Base-by-base conservation (phyloP, 2,888 invertebrate species). In the Volucella inanis region DNA sequence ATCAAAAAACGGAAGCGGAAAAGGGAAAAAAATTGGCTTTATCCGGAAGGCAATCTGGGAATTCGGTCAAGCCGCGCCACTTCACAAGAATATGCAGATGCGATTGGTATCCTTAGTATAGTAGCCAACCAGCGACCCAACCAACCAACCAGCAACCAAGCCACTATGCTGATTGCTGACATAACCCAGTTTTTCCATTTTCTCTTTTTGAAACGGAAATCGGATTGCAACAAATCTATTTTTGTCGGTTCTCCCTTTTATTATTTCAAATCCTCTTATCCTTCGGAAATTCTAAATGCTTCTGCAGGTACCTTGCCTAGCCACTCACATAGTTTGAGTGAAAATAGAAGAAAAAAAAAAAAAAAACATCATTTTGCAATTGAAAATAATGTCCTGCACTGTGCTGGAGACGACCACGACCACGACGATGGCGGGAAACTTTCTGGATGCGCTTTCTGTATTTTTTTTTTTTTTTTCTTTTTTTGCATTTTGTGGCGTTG, bases 201-300 rank as follows among this genome's bases (percentile, higher is more conserved):
- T 64, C 45, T 52, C 52, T 59, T 47, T n/a, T 11, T 43, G 43
- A 64, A 72, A 76, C 57, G 81, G 76, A 85, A 81, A 85, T 85
- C 81, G 80, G 81, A 68, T 85, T 81, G 85, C 76, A 81, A 77
- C 72, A 85, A 81, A 85, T 85, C 81, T 81, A 76, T 85, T 85
- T 85, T 81, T 72, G 62, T 68, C 45, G 62, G 81, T 31, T 31
- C 31, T 31, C 31, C 31, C 4, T 31, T 31, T 59, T 71, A 62
- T 68, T 76, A 64, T 59, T 59, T 57, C 38, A 62, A 79, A 55
- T 49, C 49, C 64, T 31, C 6, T 31, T 18, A 47, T 22, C 54
- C 52, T 45, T 8, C 18, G 47, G 4, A 41, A 57, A 47, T 52
- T 22, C 15, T 22, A 38, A 14, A 9, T 43, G 12, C 18, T 14